These are phyloP conservation scores for Pachyramphus minor DNA, from an alignment of 2,113 vertebrate genomes.

Conservation along the genomic window DNA sequence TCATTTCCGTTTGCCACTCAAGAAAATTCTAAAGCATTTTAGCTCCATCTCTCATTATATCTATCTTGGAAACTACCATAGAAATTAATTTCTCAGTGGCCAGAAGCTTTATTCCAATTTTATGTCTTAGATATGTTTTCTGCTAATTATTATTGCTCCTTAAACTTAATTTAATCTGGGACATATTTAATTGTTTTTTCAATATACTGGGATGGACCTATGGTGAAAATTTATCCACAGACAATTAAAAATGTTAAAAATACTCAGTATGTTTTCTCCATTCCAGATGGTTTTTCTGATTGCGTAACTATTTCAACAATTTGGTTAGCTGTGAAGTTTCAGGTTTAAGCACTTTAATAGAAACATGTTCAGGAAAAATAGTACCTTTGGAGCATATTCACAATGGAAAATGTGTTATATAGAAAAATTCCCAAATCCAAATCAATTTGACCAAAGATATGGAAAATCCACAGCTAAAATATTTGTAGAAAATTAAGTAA, in stretches of 20 bases:
- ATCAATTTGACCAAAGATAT: neutral
- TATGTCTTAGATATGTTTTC: neutral
- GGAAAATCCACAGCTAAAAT: neutral
- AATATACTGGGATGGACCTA: neutral
- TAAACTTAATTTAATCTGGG: neutral
- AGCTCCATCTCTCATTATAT: neutral
- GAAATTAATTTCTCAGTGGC: constrained; percentile 8
- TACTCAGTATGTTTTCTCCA: neutral
- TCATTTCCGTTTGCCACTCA: neutral
- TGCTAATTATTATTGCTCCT: neutral
- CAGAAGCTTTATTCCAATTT: neutral
- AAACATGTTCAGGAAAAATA: neutral
- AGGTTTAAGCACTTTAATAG: neutral
- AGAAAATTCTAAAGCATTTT: neutral
- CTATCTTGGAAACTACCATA: neutral
- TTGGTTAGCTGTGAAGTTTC: neutral
- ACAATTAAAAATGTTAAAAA: neutral
- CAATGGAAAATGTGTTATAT: neutral
- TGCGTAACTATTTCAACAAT: neutral
- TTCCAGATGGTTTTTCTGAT: neutral
- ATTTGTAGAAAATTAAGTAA: neutral
- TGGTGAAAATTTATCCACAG: neutral
- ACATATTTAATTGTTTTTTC: neutral
- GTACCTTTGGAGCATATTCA: neutral
- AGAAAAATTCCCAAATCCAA: neutral